Percentiles rank a stretch among this genome's conserved stretches.
These are phyloP conservation scores for Threskiornis aethiopicus DNA, from an alignment of 2,797 vertebrate species.

Conservation along the genomic window DNA sequence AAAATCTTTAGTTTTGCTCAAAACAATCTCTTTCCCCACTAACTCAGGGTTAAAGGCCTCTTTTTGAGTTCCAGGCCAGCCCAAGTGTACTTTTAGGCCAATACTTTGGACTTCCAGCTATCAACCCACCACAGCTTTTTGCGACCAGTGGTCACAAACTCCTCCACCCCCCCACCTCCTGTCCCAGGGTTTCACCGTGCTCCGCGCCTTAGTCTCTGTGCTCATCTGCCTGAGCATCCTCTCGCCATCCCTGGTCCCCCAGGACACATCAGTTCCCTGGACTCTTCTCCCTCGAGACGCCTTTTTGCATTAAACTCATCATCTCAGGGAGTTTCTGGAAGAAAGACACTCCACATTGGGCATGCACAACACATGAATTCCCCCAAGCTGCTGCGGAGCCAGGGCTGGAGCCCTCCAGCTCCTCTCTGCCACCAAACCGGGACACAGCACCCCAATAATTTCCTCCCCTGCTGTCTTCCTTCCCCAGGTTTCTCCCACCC, in stretches of 20 bases:
- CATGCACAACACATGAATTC: rapidly evolving
- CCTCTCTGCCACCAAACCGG: not conserved
- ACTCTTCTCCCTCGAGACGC: not conserved
- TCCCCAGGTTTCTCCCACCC: not conserved
- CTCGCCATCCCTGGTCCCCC: not conserved
- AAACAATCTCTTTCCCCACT: not conserved
- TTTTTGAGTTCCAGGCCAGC: not conserved
- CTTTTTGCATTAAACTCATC: not conserved
- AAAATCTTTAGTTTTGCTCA: not conserved
- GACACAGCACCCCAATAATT: not conserved
- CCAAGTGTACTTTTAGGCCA: not conserved
- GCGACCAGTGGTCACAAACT: not conserved
- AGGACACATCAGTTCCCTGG: not conserved
- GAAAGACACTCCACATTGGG: rapidly evolving
- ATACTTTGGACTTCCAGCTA: not conserved
- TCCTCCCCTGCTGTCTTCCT: not conserved
- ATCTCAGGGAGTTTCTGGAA: not conserved
- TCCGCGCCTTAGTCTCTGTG: rapidly evolving
- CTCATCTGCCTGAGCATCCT: too few species aligned
- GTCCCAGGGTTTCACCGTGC: not conserved
- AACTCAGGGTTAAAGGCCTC: not conserved
- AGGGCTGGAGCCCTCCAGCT: not conserved
- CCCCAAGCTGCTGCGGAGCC: not conserved
- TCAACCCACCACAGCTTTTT: not conserved
- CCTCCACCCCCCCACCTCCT: not conserved